phyloP scores from a whole-genome alignment of 2,797 vertebrate genomes.

The Sebastolobus altivelis region DNA sequence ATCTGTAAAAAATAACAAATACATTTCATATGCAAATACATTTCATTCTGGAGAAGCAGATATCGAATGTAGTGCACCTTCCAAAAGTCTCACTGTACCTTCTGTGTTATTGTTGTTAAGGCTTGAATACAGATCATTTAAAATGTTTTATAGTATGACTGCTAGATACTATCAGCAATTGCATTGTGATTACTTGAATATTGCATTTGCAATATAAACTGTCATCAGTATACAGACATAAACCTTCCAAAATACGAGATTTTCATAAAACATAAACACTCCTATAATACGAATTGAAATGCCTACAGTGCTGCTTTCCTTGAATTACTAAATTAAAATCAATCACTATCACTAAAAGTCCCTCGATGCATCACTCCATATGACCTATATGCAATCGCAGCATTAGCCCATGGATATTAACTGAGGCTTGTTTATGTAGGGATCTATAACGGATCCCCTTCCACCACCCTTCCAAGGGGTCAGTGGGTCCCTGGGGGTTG shows the following conservation, averaged over 20 bases:
- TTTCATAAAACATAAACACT: not conserved
- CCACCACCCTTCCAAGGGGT: constrained; percentile 60
- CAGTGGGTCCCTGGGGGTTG: constrained; percentile 72
- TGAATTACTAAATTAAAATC: constrained; percentile 16
- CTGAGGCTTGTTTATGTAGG: constrained; percentile 66
- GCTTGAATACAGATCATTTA: not conserved
- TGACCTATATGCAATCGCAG: constrained; percentile 28
- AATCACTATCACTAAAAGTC: constrained; percentile 23
- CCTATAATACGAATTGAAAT: not conserved
- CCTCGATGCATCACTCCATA: not conserved
- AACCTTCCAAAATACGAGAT: not conserved
- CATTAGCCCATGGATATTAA: constrained; percentile 41
- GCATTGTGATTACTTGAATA: not conserved
- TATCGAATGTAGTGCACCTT: not conserved
- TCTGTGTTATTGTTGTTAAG: not conserved
- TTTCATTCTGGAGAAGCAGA: not conserved
- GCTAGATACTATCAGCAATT: not conserved
- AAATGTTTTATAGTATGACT: not conserved
- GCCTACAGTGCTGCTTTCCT: not conserved
- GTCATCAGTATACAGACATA: not conserved
- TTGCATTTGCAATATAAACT: not conserved
- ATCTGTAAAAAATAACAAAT: not conserved
- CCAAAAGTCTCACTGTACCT: not conserved
- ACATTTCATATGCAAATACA: not conserved
- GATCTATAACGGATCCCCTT: constrained; percentile 64